phyloP scores from a whole-genome alignment of 2,113 vertebrate genomes.

The Motacilla alba region DNA sequence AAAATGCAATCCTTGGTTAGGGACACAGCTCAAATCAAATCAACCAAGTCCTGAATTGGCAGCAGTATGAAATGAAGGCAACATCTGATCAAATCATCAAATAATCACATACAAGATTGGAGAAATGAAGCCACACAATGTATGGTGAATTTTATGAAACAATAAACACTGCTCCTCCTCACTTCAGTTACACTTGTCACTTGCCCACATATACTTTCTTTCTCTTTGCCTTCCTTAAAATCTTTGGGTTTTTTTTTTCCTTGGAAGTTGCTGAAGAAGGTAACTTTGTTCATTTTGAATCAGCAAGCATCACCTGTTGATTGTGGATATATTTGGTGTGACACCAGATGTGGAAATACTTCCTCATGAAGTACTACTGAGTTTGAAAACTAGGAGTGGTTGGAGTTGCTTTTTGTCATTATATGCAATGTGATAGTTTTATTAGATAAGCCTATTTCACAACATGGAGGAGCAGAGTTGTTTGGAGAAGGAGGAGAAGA shows the following conservation, averaged over 20 bases:
- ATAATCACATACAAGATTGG: neutral
- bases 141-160: neutral
- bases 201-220: neutral
- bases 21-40: neutral
- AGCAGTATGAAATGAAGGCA: neutral
- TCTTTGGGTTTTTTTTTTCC: neutral
- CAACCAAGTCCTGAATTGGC: neutral
- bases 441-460: neutral
- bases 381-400: neutral
- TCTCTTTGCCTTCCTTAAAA: neutral
- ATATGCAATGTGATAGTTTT: neutral
- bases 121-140: neutral
- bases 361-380: neutral
- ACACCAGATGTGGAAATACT: neutral
- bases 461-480: neutral
- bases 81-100: constrained; percentile 7
- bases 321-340: neutral
- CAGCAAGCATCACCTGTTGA: neutral
- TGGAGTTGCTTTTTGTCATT: neutral
- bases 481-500: neutral
- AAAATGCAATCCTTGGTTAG: neutral
- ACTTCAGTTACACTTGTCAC: neutral
- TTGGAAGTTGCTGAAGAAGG: neutral
- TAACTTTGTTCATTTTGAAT: neutral
- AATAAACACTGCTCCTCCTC: neutral